Conservation (phyloP, 2,797 vertebrate genomes). For the Anguilla marmorata region DNA sequence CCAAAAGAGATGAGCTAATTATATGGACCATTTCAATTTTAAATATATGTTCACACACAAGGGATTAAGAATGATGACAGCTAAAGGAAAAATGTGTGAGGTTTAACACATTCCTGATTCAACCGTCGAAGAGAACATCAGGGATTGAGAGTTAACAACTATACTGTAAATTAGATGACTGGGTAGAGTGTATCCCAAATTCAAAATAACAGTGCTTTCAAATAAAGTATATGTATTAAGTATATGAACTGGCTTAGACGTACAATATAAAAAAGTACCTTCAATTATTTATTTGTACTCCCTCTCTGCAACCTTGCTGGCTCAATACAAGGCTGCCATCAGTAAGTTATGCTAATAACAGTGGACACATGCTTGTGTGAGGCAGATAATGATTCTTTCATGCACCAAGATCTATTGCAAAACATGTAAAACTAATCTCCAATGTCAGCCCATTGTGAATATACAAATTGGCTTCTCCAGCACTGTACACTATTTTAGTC, state of each 20-base stretch:
- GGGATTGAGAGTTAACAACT: neutral
- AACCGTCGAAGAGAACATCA: neutral
- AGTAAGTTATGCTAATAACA: neutral
- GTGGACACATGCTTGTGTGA: neutral
- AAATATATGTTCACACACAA: conserved; percentile 5
- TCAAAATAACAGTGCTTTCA: neutral
- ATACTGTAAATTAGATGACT: neutral
- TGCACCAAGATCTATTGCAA: neutral
- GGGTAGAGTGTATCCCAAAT: neutral
- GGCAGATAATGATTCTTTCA: neutral
- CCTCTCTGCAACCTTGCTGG: neutral
- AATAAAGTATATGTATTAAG: neutral
- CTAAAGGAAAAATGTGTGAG: neutral
- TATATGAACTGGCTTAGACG: neutral
- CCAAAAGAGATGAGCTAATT: neutral
- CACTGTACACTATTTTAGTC: neutral
- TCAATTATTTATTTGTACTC: neutral
- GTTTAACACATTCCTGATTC: neutral
- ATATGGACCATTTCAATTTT: neutral
- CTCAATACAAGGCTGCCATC: neutral
- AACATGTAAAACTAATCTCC: neutral
- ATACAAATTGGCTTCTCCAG: neutral
- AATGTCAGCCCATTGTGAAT: neutral
- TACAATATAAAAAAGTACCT: neutral
- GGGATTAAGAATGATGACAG: neutral